A percentile compares a stretch with the other conserved stretches of the same genome.
Conservation (phyloP, 2,113 vertebrate species). For the Sturnus vulgaris region DNA sequence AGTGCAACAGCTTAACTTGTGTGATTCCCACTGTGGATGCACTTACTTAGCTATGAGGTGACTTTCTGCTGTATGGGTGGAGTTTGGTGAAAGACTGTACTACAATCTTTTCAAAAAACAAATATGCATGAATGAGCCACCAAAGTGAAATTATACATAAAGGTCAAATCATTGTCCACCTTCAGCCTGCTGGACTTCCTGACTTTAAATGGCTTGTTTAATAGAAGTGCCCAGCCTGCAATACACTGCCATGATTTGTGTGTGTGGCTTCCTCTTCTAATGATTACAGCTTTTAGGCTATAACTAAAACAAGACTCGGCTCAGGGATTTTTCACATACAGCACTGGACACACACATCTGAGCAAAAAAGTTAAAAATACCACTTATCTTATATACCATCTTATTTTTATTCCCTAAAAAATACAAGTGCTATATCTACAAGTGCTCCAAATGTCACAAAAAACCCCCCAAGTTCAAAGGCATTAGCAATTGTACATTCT, state of each 20-base stretch:
- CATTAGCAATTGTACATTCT: neutral
- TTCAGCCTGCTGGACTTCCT: neutral
- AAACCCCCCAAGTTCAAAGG: neutral
- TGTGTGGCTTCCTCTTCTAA: neutral
- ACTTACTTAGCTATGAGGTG: neutral
- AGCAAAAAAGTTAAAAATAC: neutral
- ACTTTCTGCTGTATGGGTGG: neutral
- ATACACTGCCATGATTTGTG: neutral
- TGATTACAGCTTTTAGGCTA: neutral
- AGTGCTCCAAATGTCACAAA: neutral
- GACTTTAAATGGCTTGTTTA: neutral
- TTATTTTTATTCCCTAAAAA: neutral
- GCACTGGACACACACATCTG: neutral
- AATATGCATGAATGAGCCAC: neutral
- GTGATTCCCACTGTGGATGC: neutral
- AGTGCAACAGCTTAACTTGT: accelerated
- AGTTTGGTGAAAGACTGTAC: neutral
- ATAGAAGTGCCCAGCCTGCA: neutral
- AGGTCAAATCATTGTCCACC: neutral
- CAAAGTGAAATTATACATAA: neutral
- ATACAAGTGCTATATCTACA: neutral
- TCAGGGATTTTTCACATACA: neutral
- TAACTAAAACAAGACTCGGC: neutral
- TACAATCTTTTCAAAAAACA: neutral
- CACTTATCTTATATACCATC: too few species aligned